A percentile compares a stretch with the other conserved stretches of the same genome.
Conservation (phyloP, 2,888 invertebrate genomes). For the Eupithecia subumbrata region DNA sequence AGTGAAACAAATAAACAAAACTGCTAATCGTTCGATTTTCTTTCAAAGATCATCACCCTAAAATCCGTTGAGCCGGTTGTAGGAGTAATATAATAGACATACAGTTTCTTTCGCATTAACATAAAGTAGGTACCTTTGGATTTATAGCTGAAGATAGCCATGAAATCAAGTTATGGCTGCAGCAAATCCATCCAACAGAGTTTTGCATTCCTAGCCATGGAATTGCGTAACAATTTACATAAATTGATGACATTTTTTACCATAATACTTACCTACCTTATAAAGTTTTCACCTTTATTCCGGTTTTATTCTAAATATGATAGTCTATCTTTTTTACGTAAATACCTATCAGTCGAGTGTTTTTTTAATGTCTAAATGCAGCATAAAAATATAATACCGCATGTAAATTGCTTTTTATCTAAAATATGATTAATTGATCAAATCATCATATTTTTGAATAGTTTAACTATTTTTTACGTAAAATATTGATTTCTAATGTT, state of each 20-base stretch:
- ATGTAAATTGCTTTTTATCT: background rate
- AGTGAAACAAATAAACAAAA: too few relatives aligned
- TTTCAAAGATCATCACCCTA: too few relatives aligned
- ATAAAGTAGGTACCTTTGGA: background rate
- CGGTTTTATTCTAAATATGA: slow-evolving; percentile 14
- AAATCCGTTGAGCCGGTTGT: too few relatives aligned
- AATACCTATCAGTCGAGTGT: background rate
- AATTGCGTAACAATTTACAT: slow-evolving; percentile 25
- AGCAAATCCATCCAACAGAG: background rate
- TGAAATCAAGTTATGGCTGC: background rate
- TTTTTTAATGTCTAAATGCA: background rate
- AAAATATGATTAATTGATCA: background rate
- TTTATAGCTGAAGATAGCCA: background rate
- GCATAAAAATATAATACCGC: background rate
- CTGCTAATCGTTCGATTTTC: too few relatives aligned
- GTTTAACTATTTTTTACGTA: background rate
- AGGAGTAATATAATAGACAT: background rate
- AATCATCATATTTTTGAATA: background rate
- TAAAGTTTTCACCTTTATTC: slow-evolving; percentile 19
- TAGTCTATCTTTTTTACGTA: background rate
- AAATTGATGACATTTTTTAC: slow-evolving; percentile 19
- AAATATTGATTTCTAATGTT: background rate
- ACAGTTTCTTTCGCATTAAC: background rate
- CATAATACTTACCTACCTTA: slow-evolving; percentile 19
- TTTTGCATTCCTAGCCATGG: slow-evolving; percentile 12